These are phyloP conservation scores for Alosa sapidissima DNA, from an alignment of 2,797 vertebrate species.

Conservation along the genomic window DNA sequence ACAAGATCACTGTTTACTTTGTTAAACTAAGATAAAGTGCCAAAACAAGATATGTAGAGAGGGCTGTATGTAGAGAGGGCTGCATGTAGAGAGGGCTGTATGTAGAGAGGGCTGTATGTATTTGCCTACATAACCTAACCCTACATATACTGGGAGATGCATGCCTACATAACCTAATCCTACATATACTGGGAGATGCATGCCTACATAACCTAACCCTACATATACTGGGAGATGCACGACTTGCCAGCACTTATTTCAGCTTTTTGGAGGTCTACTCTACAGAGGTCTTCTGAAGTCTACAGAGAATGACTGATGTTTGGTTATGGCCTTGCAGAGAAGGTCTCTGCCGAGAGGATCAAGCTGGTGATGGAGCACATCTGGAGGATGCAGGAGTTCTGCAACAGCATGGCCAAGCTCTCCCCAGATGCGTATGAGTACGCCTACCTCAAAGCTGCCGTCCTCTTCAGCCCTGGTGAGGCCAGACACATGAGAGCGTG, in stretches of 20 bases:
- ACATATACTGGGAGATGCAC: neutral
- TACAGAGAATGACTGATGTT: neutral
- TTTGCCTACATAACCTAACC: too few species aligned
- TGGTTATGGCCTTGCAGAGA: conserved; percentile 72
- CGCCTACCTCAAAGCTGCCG: conserved; percentile 96
- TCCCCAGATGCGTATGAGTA: conserved; percentile 94
- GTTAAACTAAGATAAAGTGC: too few species aligned
- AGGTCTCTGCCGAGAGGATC: conserved; percentile 89
- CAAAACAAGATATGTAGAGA: too few species aligned
- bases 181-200: too few species aligned
- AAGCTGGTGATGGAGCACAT: conserved; percentile 98
- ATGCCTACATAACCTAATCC: too few species aligned
- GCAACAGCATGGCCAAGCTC: conserved; percentile 95
- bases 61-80: too few species aligned
- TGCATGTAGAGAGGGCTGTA: too few species aligned
- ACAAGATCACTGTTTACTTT: too few species aligned
- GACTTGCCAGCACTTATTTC: neutral
- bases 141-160: too few species aligned
- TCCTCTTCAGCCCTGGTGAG: conserved; percentile 96
- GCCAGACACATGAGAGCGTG: neutral
- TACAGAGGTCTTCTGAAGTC: neutral
- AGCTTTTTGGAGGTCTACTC: neutral
- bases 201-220: too few species aligned
- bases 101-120: too few species aligned
- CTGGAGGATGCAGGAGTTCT: conserved; percentile 98